A percentile compares a stretch with the other conserved stretches of the same genome.
Evolutionary conservation across 2,797 vertebrate species (phyloP).

Genomic region (Spinibarbus caldwelli): DNA sequence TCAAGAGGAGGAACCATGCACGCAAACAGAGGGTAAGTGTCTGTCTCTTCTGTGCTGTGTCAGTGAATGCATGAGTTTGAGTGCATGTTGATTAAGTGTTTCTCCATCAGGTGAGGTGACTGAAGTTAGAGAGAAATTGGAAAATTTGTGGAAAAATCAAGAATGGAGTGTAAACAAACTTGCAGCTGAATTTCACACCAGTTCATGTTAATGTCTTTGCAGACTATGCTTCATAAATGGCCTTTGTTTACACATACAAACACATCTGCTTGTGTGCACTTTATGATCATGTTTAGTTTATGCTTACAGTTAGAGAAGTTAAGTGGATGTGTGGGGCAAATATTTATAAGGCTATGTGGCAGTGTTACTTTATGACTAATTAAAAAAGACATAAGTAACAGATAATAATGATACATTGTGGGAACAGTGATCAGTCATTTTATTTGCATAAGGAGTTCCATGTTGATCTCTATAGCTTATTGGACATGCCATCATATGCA

Average conservation of each 20-base stretch:
- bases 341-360: neutral
- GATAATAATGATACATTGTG: neutral
- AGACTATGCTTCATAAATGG: neutral
- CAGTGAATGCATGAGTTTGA: conserved; percentile 8
- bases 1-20: conserved; percentile 98
- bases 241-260: neutral
- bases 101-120: neutral
- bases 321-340: neutral
- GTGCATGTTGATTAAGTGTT: neutral
- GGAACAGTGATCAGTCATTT: neutral
- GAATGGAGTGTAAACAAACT: neutral
- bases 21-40: conserved; percentile 95
- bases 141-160: neutral
- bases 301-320: neutral
- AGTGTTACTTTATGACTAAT: neutral
- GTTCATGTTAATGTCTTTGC: neutral
- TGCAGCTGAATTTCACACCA: neutral
- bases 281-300: neutral
- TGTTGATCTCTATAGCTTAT: neutral
- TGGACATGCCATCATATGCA: neutral
- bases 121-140: neutral
- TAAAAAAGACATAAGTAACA: neutral
- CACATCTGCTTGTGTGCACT: neutral
- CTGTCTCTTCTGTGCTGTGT: neutral
- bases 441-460: neutral